Conservation (phyloP, 30 jellyfish, hydroid and myxozoan genomes). For the Cassiopea andromeda region DNA sequence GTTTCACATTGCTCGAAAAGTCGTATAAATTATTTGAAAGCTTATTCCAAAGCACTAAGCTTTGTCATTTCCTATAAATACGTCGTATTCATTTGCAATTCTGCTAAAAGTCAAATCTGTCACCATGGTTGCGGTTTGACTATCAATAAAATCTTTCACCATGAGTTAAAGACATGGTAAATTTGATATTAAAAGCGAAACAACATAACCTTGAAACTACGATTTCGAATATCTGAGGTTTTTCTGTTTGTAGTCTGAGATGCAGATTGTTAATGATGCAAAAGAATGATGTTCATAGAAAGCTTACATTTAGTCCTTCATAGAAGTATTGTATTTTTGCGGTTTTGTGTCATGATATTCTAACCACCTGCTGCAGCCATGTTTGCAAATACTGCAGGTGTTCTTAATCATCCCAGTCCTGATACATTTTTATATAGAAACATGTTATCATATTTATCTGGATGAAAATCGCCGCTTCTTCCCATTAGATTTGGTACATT, state of each 20-base stretch:
- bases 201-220: not conserved
- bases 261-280: slow-evolving; percentile 8
- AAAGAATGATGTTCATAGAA: not conserved
- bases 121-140: slow-evolving; percentile 22
- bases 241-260: not conserved
- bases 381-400: not conserved
- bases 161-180: slow-evolving; percentile 12
- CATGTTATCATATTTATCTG: too few relatives aligned
- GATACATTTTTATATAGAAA: too few relatives aligned
- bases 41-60: slow-evolving; percentile 32
- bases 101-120: slow-evolving; percentile 7
- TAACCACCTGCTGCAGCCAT: slow-evolving; percentile 3
- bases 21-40: not conserved
- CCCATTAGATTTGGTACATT: too few relatives aligned
- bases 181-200: slow-evolving; percentile 34
- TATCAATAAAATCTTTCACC: slow-evolving; percentile 28
- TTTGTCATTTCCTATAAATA: slow-evolving; percentile 4
- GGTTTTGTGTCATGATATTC: slow-evolving; percentile 19
- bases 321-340: not conserved
- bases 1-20: slow-evolving; percentile 19
- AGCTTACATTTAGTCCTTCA: slow-evolving; percentile 2
- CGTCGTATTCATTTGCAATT: slow-evolving; percentile 21
- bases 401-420: too few relatives aligned
- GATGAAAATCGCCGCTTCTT: too few relatives aligned
- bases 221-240: slow-evolving; percentile 36